A percentile compares a stretch with the other conserved stretches of the same genome.
Conservation (phyloP, 1,140 invertebrate genomes). For the Drosophila biarmipes region DNA sequence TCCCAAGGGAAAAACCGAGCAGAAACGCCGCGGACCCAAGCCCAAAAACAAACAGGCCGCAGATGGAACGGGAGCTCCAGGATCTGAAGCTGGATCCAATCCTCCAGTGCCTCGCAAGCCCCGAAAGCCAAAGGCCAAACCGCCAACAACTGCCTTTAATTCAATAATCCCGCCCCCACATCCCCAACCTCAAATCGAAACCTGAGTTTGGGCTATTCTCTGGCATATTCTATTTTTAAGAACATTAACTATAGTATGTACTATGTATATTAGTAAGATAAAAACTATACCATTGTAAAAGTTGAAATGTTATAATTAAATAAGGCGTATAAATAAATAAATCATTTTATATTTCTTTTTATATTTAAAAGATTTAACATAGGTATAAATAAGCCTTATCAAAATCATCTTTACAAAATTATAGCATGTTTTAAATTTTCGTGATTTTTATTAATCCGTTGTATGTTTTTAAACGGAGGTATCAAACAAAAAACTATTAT, state of each 20-base stretch:
- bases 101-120: slow-evolving; percentile 47
- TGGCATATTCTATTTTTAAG: slow-evolving; percentile 15
- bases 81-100: neutral
- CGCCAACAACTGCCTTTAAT: slow-evolving; percentile 5
- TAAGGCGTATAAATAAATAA: too few species aligned
- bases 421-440: too few species aligned
- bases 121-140: slow-evolving; percentile 64
- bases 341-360: too few species aligned
- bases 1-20: slow-evolving; percentile 77
- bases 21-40: slow-evolving; percentile 76
- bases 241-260: slow-evolving; percentile 21
- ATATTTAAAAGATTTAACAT: too few species aligned
- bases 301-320: too few species aligned
- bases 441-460: too few species aligned
- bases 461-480: too few species aligned
- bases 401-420: too few species aligned
- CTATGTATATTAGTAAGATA: slow-evolving; percentile 6
- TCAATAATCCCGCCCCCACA: slow-evolving; percentile 14
- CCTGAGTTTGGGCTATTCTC: neutral
- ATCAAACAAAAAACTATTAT: too few species aligned
- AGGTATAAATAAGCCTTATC: too few species aligned
- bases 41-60: slow-evolving; percentile 61
- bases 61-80: slow-evolving; percentile 3
- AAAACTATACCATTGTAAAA: neutral
- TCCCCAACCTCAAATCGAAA: slow-evolving; percentile 17